Base-by-base conservation (phyloP, 2,113 vertebrate species). In the Myiozetetes cayanensis region DNA sequence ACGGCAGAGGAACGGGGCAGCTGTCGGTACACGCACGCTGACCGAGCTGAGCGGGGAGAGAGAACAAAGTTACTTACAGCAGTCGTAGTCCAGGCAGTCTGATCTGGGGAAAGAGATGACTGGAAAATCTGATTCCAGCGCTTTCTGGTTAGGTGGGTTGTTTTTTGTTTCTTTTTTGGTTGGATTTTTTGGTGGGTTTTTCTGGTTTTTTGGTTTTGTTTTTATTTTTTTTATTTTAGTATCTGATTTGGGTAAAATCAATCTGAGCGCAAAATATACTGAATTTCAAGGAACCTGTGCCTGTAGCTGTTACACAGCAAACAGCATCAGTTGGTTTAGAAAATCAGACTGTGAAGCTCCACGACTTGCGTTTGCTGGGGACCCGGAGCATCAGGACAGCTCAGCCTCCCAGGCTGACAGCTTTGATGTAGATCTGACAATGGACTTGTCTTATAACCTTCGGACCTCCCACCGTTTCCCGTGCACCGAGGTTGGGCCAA, bases 391-490 rank as follows among this genome's bases (percentile, higher is more conserved):
- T 31, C 25, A 10, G 55, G 17, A 41, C 41, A 77, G 66, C 25
- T 67, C 85, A 82, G 56, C 66, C 47, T 44, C 63, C n/a, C 25
- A 31, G 84, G 43, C 77, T 75, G 39, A 41, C n/a, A 39, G 78
- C 70, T 91, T 94, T 85, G 78, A 66, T 85, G 41, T 30, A 49
- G 74, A 49, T 80, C 71, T 80, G 79, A 85, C 67, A 70, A 43
- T 21, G 15, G 16, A 24, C n/a, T 90, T 53, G 63, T 66, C 59
- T 70, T 76, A 58, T 76, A 58, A n/a, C 6, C 85, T 30, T 80
- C 67, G 55, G 75, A 95, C 95, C 82, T 93, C 94, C 90, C 90
- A 90, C 75, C 20, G 52, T 65, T 94, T 83, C 78, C 88, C 59
- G 66, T 33, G 50, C 46, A 24, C 19, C 4, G 21, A 87, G 61